Percentiles rank a stretch among this genome's conserved stretches.
These are phyloP conservation scores for Oconnorella tubifera DNA, from an alignment of 2,888 invertebrate species.

Conservation along the genomic window DNA sequence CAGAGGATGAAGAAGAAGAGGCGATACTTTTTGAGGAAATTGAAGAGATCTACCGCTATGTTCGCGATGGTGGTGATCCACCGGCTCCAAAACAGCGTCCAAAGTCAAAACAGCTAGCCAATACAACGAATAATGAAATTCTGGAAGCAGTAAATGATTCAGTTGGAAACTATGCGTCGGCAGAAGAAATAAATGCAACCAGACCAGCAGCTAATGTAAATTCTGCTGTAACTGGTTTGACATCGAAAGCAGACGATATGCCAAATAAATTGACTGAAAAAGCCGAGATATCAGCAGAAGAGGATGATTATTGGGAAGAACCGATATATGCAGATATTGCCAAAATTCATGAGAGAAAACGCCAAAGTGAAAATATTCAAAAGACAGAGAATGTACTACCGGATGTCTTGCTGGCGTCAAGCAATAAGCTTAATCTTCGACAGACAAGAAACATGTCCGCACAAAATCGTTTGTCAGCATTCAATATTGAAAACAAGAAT, in stretches of 20 bases:
- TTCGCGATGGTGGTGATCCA: constrained; percentile 83
- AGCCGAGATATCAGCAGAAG: constrained; percentile 2
- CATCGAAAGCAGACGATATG: constrained; percentile 1
- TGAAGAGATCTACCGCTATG: constrained; percentile 93
- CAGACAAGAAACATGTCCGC: too few species aligned
- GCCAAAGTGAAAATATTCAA: background rate
- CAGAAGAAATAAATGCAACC: background rate
- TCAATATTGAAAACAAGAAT: too few species aligned
- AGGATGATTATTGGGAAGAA: constrained; percentile 43
- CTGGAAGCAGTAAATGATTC: background rate
- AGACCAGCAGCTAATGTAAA: background rate
- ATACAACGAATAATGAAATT: too few species aligned
- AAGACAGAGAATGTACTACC: too few species aligned
- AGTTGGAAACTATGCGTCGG: background rate
- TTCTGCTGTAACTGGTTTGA: background rate
- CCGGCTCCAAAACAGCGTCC: constrained; percentile 59
- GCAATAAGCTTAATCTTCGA: background rate
- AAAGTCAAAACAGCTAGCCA: background rate
- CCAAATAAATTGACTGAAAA: too few species aligned
- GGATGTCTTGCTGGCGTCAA: too few species aligned
- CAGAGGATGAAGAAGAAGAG: constrained; percentile 63
- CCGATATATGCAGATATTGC: constrained; percentile 40
- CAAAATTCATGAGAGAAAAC: constrained; percentile 25
- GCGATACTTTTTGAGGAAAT: constrained; percentile 75
- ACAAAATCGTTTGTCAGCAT: background rate